Conservation (phyloP, 1,140 invertebrate genomes). For the Papilio machaon region DNA sequence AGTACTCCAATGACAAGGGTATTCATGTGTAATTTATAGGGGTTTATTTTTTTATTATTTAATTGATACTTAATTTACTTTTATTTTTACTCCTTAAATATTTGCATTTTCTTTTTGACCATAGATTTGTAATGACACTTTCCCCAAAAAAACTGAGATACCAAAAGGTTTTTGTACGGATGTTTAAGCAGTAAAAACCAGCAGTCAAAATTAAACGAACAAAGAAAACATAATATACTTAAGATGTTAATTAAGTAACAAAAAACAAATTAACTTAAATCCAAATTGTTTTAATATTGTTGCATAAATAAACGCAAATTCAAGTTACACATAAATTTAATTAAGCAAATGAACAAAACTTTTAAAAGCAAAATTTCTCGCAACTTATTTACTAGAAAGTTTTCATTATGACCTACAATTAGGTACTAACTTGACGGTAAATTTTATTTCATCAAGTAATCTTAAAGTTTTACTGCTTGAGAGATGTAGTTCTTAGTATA, state of each 20-base stretch:
- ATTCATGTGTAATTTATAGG: not conserved
- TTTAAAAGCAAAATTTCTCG: not conserved
- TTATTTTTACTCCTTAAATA: not conserved
- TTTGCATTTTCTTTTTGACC: no score
- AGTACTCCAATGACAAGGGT: slow-evolving; percentile 8
- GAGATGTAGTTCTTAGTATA: no score
- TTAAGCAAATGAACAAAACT: not conserved
- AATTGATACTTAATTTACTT: not conserved
- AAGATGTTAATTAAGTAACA: no score
- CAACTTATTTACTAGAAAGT: not conserved
- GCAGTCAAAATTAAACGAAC: no score
- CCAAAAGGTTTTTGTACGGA: no score
- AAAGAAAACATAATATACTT: not conserved
- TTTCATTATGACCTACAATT: not conserved
- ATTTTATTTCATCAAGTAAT: not conserved
- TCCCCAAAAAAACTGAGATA: no score
- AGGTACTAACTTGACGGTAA: not conserved
- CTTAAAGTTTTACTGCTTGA: no score
- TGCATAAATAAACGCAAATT: not conserved
- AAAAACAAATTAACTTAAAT: not conserved
- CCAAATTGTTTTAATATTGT: not conserved
- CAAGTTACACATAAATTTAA: not conserved
- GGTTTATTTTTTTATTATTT: slow-evolving; percentile 3
- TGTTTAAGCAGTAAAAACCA: no score
- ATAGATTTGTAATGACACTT: no score